Evolutionary conservation across 2,888 invertebrate species (phyloP).

Genomic region (Tetrapedia diversipes): DNA sequence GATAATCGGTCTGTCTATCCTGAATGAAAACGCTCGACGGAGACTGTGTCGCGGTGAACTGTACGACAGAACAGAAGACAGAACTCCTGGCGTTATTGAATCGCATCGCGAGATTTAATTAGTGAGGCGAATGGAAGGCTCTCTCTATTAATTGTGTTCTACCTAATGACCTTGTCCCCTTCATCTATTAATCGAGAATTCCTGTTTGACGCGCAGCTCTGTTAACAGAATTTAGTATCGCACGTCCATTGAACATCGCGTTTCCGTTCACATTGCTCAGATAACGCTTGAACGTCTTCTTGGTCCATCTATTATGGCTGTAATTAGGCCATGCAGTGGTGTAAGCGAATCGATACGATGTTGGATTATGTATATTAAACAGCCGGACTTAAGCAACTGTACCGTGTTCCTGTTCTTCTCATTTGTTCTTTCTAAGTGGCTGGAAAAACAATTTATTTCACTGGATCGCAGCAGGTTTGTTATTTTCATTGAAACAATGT

Average conservation of each 20-base stretch:
- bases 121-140: slow-evolving; percentile 13
- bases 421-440: not conserved
- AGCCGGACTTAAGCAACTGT: not conserved
- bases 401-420: no score
- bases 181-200: slow-evolving; percentile 37
- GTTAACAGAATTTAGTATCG: slow-evolving; percentile 41
- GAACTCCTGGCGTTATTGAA: slow-evolving; percentile 35
- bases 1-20: not conserved
- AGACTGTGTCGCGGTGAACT: not conserved
- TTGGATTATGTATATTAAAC: slow-evolving; percentile 8
- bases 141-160: slow-evolving; percentile 37
- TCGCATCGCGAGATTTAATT: slow-evolving; percentile 39
- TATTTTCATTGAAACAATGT: not conserved
- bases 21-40: not conserved
- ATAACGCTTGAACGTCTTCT: slow-evolving; percentile 52
- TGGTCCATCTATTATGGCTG: slow-evolving; percentile 41
- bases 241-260: slow-evolving; percentile 38
- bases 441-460: slow-evolving; percentile 32
- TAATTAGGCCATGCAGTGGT: slow-evolving; percentile 48
- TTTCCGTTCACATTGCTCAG: slow-evolving; percentile 31
- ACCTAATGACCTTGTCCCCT: slow-evolving; percentile 35
- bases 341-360: slow-evolving; percentile 44
- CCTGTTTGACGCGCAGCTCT: slow-evolving; percentile 32
- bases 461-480: not conserved
- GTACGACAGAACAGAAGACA: not conserved